phyloP scores from a whole-genome alignment of 2,113 vertebrate genomes.

The Oreochromis niloticus region DNA sequence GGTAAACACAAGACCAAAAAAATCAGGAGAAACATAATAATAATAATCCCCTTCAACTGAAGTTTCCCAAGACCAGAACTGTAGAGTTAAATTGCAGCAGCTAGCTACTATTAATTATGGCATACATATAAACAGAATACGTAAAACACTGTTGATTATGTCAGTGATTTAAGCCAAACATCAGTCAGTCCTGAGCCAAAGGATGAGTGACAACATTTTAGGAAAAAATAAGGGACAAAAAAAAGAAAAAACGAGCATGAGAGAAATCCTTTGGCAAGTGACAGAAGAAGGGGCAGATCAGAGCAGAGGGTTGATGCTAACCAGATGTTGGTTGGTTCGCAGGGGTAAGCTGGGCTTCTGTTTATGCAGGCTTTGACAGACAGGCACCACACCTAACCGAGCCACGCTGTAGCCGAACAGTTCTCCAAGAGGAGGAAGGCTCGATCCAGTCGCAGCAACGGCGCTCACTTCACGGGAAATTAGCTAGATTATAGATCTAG shows the following conservation, averaged over 20 bases:
- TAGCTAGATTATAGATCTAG: conserved; percentile 9
- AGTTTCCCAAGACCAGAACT: neutral
- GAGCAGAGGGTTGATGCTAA: conserved; percentile 29
- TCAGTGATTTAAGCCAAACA: neutral
- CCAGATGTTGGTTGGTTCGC: conserved; percentile 47
- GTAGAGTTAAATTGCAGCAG: neutral
- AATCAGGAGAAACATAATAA: neutral
- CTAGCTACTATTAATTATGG: neutral
- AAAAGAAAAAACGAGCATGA: neutral
- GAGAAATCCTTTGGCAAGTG: neutral
- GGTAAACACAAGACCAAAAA: neutral
- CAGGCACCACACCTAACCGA: conserved; percentile 23
- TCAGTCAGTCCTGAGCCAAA: neutral
- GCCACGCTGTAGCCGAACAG: neutral
- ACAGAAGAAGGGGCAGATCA: conserved; percentile 6
- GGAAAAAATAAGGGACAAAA: neutral
- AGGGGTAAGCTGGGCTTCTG: conserved; percentile 34
- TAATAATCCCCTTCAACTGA: neutral
- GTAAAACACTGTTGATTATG: neutral
- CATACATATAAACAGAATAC: neutral
- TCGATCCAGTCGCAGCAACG: neutral
- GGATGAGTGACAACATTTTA: neutral
- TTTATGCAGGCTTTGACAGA: conserved; percentile 36
- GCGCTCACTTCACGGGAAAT: conserved; percentile 28
- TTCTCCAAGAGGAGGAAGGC: neutral